Evolutionary conservation across 2,797 vertebrate genomes (phyloP), one percentile per base, ranked within the genome.

Genomic region (Paedocypris micromegethes): DNA sequence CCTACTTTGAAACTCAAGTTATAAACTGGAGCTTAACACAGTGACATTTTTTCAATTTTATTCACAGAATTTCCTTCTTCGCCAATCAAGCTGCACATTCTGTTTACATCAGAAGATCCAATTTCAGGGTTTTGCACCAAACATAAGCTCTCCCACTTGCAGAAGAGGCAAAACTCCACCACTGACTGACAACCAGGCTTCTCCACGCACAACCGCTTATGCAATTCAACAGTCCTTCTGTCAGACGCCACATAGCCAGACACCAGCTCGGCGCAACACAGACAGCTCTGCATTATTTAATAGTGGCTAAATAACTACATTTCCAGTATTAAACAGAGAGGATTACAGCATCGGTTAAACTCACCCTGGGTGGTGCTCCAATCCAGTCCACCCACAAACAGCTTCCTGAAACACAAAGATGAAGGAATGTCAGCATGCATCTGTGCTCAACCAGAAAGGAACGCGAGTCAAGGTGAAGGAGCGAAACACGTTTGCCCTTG

Each of bases 281-380:
- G 23, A 23, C 23, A 23, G 23, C 23, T 8, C 9, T 53, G 43
- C 42, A 68, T 68, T 53, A 68, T 60, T 60, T 40, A 61, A 54
- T 43, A 41, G 58, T 3, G 4, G 7, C 43, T 46, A 55, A 46
- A 66, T 5, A 42, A 55, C 40, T 37, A 47, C 46, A 40, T 43
- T 9, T 39, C 3, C 64, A 23, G 46, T 47, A 45, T 50, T 7
- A 70, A 70, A 48, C 58, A 9, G 42, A 41, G 23, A 9, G 39
- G 1, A 3, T 44, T 43, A 44, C 42, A 2, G 48, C 0, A 39
- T 3, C 44, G 39, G 44, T 48, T 62, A 8, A 50, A 80, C 92
- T 90, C 82, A 98, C 96, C 97, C 93, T 98, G 97, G 48, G 96
- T 98, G 3, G 97, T 99, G 79, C 96, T 98, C 96, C 96, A 98